Conservation (phyloP, 1,140 invertebrate species). For the Kradibia gibbosae region DNA sequence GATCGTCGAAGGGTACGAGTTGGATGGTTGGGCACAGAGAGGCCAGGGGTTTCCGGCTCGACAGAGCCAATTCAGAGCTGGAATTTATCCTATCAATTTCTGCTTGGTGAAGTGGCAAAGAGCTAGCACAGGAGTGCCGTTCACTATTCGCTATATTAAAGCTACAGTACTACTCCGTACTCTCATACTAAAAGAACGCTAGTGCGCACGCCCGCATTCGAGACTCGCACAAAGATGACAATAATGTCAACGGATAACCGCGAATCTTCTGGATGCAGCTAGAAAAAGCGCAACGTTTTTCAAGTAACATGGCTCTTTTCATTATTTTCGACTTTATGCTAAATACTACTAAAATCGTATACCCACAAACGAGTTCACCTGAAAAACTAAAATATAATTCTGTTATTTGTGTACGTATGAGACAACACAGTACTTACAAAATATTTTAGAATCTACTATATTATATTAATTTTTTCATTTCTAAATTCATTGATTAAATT, state of each 20-base stretch:
- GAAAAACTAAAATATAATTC: no score
- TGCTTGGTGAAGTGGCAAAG: slow-evolving; percentile 78
- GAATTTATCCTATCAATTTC: slow-evolving; percentile 80
- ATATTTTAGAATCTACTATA: no score
- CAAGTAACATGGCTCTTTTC: no score
- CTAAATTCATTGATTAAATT: no score
- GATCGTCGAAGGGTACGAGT: not conserved
- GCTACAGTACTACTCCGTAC: slow-evolving; percentile 53
- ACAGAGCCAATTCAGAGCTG: slow-evolving; percentile 77
- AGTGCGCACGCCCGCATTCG: no score
- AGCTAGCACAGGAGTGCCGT: slow-evolving; percentile 68
- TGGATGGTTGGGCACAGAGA: slow-evolving; percentile 43
- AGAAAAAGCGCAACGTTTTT: slow-evolving; percentile 44
- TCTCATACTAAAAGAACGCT: not conserved
- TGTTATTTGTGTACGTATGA: no score
- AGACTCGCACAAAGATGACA: not conserved
- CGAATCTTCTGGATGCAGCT: slow-evolving; percentile 53
- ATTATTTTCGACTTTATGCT: no score
- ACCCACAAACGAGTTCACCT: not conserved
- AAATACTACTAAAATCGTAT: not conserved
- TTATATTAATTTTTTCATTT: no score
- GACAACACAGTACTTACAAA: no score
- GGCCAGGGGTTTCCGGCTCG: slow-evolving; percentile 73
- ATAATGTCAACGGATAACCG: not conserved
- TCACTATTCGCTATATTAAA: slow-evolving; percentile 72